These are phyloP conservation scores for Notechis scutatus DNA, from an alignment of 2,113 vertebrate genomes.

Conservation along the genomic window DNA sequence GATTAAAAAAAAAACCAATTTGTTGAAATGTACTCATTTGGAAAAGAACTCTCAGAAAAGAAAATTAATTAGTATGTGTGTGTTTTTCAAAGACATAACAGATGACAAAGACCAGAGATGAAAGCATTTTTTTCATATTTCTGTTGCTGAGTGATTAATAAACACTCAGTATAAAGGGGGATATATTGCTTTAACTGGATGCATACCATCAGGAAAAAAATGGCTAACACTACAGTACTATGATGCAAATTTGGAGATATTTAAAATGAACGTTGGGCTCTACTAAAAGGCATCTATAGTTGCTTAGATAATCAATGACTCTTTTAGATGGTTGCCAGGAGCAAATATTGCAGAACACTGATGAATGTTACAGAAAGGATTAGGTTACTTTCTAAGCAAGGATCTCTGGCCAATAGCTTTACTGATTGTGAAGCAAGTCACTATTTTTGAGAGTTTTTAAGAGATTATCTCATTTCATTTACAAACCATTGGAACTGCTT, in stretches of 20 bases:
- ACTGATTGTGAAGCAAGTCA: neutral
- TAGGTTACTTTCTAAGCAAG: neutral
- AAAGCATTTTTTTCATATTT: neutral
- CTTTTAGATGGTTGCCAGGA: neutral
- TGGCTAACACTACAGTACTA: neutral
- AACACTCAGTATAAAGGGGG: neutral
- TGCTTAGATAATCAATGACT: neutral
- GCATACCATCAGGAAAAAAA: neutral
- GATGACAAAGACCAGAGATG: neutral
- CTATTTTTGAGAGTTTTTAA: neutral
- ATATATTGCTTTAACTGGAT: neutral
- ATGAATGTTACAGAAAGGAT: neutral
- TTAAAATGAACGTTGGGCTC: neutral
- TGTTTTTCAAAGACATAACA: neutral
- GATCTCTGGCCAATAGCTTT: neutral
- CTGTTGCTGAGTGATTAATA: neutral
- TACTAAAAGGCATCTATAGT: neutral
- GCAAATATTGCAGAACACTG: neutral
- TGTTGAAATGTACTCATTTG: neutral
- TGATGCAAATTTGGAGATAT: accelerated
- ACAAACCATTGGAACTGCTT: neutral
- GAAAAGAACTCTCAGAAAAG: neutral
- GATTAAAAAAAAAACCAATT: neutral
- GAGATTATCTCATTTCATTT: neutral
- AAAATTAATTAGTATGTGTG: neutral